A percentile compares a stretch with the other conserved stretches of the same genome.
These are phyloP conservation scores for Octodon degus DNA, from an alignment of 2,113 vertebrate species.

Conservation along the genomic window DNA sequence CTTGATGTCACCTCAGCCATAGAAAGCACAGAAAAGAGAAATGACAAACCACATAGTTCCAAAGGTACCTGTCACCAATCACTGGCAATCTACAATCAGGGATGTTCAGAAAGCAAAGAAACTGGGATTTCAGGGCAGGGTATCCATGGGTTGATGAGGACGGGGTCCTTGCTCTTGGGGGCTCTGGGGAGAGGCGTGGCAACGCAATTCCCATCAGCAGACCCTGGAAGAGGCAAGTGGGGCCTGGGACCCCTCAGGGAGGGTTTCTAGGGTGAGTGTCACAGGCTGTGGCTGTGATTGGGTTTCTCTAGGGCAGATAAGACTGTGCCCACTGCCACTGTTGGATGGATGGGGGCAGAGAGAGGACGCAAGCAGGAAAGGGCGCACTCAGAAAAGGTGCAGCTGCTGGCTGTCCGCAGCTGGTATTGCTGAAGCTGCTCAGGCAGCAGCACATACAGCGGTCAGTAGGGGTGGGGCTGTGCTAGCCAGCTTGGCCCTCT, in stretches of 20 bases:
- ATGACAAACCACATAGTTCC: neutral
- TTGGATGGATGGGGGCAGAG: neutral
- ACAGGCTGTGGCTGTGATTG: neutral
- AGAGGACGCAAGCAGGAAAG: neutral
- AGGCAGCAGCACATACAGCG: neutral
- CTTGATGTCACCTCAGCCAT: neutral
- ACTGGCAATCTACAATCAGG: neutral
- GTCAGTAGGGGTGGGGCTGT: too few species aligned
- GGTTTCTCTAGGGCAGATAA: neutral
- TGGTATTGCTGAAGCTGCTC: neutral
- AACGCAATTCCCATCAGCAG: too few species aligned
- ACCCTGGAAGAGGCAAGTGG: neutral
- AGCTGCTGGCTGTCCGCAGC: neutral
- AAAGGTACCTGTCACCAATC: neutral
- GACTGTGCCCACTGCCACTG: neutral
- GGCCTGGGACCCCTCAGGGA: neutral
- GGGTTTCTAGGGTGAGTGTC: neutral
- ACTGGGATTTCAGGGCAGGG: neutral
- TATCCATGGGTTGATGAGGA: neutral
- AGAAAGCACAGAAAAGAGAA: neutral
- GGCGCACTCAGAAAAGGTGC: neutral
- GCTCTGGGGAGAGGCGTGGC: neutral
- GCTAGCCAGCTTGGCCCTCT: neutral
- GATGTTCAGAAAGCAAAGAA: neutral
- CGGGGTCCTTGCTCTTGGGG: too few species aligned